Evolutionary conservation across 2,888 invertebrate genomes (phyloP), one percentile per base, ranked within the genome.

Genomic region (Boloria selene): DNA sequence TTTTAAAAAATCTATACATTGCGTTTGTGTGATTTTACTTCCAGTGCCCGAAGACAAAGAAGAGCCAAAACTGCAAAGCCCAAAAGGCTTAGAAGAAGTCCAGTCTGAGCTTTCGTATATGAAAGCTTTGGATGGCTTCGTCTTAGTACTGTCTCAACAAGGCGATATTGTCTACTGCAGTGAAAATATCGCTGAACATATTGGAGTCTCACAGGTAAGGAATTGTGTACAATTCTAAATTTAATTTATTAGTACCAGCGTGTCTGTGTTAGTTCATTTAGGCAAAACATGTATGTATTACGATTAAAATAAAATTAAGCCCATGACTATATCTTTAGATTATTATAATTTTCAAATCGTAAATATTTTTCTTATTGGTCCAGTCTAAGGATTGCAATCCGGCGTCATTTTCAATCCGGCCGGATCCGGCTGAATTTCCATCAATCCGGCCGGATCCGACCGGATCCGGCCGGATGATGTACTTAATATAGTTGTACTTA

Each of bases 151-250:
- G 14, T 97, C 98, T 0, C 94, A 95, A 70, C 97, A 97, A 74
- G 98, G 98, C 3, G 98, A 98, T 83, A 96, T 99, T 75, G 95
- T 98, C 17, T 99, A 97, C 88, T 94, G 98, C 64, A 98, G 98
- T 26, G 98, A 98, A 79, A 98, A 97, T 80, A 97, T 99, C 68
- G 94, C 95, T 67, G 96, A 97, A 72, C 97, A 97, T 87, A 95
- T 99, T 70, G 99, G 99, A 62, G 95, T 99, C 14, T 94, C 96
- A 72, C 98, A 98, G 96, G 98, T 98, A 85, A 79, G 13, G 5
- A 47, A 47, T 47, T 47, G 2, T 2, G 16, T 7, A 47, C 13
- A n/a, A 47, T n/a, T 3, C 13, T n/a, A 47, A 47, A 47, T 13
- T n/a, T n/a, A n/a, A 13, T 14, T n/a, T 47, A n/a, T 13, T 13